Conservation (phyloP, 37 sponge, comb jelly and placozoan species). For the Oopsacas minuta region DNA sequence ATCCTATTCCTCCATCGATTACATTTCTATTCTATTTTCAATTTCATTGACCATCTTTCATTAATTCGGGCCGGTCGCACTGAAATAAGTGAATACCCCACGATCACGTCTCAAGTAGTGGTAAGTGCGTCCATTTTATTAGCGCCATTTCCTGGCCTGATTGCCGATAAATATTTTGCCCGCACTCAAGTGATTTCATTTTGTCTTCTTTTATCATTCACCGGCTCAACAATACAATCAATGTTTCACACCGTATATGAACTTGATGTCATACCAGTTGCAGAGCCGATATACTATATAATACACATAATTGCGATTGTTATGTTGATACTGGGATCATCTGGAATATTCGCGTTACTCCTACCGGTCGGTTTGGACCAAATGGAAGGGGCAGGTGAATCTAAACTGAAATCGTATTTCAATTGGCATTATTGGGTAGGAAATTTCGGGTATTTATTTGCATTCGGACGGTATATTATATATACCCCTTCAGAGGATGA, state of each 20-base stretch:
- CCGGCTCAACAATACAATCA: neutral
- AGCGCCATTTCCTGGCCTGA: neutral
- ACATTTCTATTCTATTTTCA: conserved; percentile 15
- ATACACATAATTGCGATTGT: neutral
- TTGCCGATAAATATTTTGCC: neutral
- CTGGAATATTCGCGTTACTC: conserved; percentile 30
- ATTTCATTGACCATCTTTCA: neutral
- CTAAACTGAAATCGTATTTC: conserved; percentile 34
- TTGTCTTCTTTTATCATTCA: neutral
- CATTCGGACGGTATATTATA: neutral
- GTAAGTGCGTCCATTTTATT: neutral
- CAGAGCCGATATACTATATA: neutral
- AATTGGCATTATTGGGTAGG: conserved; percentile 47
- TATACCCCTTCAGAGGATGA: neutral
- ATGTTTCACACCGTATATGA: neutral
- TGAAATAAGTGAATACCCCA: neutral
- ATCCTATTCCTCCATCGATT: neutral
- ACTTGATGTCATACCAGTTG: neutral
- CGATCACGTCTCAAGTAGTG: neutral
- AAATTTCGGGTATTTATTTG: conserved; percentile 25
- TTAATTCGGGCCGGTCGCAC: neutral
- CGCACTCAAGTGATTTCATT: neutral
- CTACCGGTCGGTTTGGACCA: conserved; percentile 36
- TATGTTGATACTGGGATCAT: conserved; percentile 19
- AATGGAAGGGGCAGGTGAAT: conserved; percentile 18